Base-by-base conservation (phyloP, 2,797 vertebrate species). In the Sitta carolinensis region DNA sequence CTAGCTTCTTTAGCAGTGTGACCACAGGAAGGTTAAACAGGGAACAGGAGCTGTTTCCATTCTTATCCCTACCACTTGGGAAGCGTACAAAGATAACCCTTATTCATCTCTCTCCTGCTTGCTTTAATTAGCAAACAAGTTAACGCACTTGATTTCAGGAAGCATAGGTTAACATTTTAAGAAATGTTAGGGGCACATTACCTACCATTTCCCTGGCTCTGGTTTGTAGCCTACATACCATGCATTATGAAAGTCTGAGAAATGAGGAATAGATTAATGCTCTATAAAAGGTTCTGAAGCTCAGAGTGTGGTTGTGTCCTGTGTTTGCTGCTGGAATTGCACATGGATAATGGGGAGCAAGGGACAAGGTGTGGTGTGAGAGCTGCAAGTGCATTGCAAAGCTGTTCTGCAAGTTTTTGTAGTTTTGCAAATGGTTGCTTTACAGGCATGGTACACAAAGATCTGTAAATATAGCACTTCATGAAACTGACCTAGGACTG, bases 261-360 rank as follows among this genome's bases (percentile, higher is more conserved):
- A 73, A 82, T 2, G 4, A 67, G 36, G 7, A 69, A 27, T 12
- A 55, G 47, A 63, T 38, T 26, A 75, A 76, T 34, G 6, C 18
- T 29, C 52, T 51, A 2, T 11, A 30, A 70, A 10, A 47, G 8
- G 10, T 38, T 73, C 16, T 80, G 26, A 87, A 57, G 29, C 14
- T 26, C 29, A 45, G 64, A 67, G 16, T 6, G 20, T 34, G 7
- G 17, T 15, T 69, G 32, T 2, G 6, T 32, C 19, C 29, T 18
- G 7, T 27, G 11, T 50, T 55, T 11, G 32, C 36, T 51, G 26
- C 48, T 1, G 7, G 9, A 6, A 36, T 16, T 36, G 29, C 26
- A 51, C 20, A 36, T 0, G 0, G 48, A 52, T 0, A 3, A 12
- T 2, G 2, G 11, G 5, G 4, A 57, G 20, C n/a, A 32, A 50